Base-by-base conservation (phyloP, 2,888 invertebrate genomes). In the Drosophila emarginata region DNA sequence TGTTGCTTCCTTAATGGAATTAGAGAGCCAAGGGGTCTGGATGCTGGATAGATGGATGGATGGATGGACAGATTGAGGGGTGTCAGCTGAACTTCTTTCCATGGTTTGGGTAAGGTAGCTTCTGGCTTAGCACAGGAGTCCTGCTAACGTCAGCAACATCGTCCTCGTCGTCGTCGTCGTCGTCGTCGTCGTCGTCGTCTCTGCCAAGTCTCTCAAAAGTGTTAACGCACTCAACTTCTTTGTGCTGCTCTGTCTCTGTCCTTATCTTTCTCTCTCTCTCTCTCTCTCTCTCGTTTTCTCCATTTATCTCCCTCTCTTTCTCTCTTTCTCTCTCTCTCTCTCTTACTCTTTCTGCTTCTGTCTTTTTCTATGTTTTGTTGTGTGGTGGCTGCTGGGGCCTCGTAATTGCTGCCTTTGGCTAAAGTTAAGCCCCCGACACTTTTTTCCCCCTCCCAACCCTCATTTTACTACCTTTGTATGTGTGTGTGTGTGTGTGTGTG, bases 1-100 rank as follows among this genome's bases (percentile, higher is more conserved):
- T 82, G 79, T 85, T 87, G 86, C 82, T 87, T 81, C 85, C 81
- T 85, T 81, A 81, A 81, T 87, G 74, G 81, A 87, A 81, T 81
- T 87, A 81, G 77, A 77, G 77, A 64, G 45, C 45, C 45, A 12
- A 21, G 21, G 45, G 51, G 61, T 73, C 18, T 12, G 11, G 58
- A 9, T 12, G 18, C 37, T 18, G n/a, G 18, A 56, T 32, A 54
- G 12, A 32, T 45, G 50, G 52, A 50, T 52, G 50, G 52, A 50
- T 52, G 60, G 9, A n/a, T 26, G n/a, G 52, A 26, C 21, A 54
- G 50, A 28, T 62, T 9, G 50, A 53, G 32, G 28, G 50, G 18
- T 45, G 45, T 14, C 4, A 21, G 18, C 15, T 40, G 26, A 5
- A 5, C 26, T 26, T 26, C 6, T 5, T 26, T 12, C 1, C 52